A percentile compares a stretch with the other conserved stretches of the same genome.
phyloP scores from a whole-genome alignment of 2,888 invertebrate genomes.

The Nipponacmea schrenckii region DNA sequence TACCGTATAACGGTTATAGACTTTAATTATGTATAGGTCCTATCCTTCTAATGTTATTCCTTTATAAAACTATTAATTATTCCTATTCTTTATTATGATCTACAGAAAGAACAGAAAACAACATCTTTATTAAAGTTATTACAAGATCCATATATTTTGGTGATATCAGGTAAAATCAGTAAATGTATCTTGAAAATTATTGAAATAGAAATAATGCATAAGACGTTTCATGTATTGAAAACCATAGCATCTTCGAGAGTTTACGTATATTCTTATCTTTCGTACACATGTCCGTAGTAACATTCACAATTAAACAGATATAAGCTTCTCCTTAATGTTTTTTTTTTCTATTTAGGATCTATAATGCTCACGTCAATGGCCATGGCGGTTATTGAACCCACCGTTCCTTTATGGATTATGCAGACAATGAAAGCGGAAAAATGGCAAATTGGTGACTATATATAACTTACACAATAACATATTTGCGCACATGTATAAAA shows the following conservation, averaged over 20 bases:
- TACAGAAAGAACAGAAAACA: conserved; percentile 32
- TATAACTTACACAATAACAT: not conserved
- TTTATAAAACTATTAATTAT: no score
- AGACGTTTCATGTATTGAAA: no score
- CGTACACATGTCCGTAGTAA: no score
- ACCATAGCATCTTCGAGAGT: no score
- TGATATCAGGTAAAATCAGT: conserved; percentile 60
- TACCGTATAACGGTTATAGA: no score
- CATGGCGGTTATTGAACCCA: conserved; percentile 85
- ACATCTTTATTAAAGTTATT: conserved; percentile 69
- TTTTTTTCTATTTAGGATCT: conserved; percentile 69
- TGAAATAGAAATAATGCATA: no score
- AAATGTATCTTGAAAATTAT: no score
- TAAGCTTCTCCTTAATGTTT: not conserved
- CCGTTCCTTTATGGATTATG: conserved; percentile 84
- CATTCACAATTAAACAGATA: no score
- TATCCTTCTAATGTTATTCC: no score
- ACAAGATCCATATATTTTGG: conserved; percentile 74
- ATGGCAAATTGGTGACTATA: conserved; percentile 70
- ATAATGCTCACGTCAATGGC: conserved; percentile 83
- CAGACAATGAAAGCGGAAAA: conserved; percentile 74
- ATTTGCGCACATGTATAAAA: not conserved
- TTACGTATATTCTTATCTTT: no score
- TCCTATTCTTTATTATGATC: no score
- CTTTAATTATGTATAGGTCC: no score